These are phyloP conservation scores for Lordiphosa clarofinis DNA, from an alignment of 1,140 invertebrate genomes.

Conservation along the genomic window DNA sequence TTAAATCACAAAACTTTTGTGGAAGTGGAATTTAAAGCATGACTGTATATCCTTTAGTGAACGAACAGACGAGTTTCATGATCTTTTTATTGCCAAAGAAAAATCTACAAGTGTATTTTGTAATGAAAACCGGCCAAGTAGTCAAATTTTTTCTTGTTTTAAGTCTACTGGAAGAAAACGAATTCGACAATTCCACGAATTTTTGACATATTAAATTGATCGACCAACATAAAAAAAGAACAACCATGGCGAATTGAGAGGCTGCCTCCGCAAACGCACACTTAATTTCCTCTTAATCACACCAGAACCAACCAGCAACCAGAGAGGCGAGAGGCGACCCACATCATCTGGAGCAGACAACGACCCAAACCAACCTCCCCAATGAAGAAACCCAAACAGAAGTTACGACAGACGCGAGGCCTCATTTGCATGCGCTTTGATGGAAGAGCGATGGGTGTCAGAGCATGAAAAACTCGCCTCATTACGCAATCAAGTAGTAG, in stretches of 20 bases:
- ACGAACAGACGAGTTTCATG: too few relatives aligned
- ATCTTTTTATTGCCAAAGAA: too few relatives aligned
- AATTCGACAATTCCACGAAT: background rate
- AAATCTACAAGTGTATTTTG: too few relatives aligned
- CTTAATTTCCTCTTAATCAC: constrained; percentile 76
- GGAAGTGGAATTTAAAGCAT: too few relatives aligned
- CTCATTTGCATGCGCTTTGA: constrained; percentile 78
- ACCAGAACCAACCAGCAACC: constrained; percentile 41
- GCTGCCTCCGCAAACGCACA: constrained; percentile 45
- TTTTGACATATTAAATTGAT: constrained; percentile 27
- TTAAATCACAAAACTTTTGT: too few relatives aligned
- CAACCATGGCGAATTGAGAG: constrained; percentile 53
- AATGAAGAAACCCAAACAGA: constrained; percentile 1
- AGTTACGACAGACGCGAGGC: constrained; percentile 53
- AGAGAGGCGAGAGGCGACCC: constrained; percentile 31
- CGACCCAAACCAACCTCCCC: constrained; percentile 12
- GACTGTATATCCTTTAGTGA: too few relatives aligned
- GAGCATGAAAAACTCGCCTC: constrained; percentile 54
- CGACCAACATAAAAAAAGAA: constrained; percentile 32
- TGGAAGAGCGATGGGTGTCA: constrained; percentile 50
- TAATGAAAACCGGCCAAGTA: too few relatives aligned
- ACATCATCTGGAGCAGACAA: constrained; percentile 55
- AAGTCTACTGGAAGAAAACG: background rate
- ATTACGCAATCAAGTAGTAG: constrained; percentile 36
- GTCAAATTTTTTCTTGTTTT: too few relatives aligned